Conservation (phyloP, 2,113 vertebrate genomes). For the Embiotoca jacksoni region DNA sequence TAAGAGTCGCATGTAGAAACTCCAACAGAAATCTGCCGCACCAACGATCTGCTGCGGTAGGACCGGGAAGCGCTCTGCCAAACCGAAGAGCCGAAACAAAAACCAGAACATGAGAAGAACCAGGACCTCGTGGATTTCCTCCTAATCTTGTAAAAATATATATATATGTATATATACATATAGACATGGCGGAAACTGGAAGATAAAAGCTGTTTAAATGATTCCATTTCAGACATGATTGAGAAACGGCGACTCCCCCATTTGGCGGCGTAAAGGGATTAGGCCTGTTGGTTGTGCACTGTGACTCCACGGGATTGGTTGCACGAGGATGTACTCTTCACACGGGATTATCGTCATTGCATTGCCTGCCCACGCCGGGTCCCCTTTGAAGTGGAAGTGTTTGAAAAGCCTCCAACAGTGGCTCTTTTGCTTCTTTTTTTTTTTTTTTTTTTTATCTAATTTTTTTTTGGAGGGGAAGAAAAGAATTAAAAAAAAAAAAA, state of each 20-base stretch:
- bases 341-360: constrained; percentile 63
- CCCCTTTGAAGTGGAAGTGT: constrained; percentile 58
- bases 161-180: no score
- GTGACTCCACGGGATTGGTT: constrained; percentile 40
- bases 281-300: constrained; percentile 24
- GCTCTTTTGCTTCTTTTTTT: constrained; percentile 4
- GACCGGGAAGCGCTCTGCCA: no score
- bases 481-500: no score
- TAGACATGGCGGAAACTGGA: neutral
- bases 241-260: constrained; percentile 10
- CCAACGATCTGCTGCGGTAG: no score
- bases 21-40: no score
- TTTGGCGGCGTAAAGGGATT: constrained; percentile 41
- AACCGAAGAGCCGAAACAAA: no score
- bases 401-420: constrained; percentile 60
- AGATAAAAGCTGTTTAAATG: constrained; percentile 4
- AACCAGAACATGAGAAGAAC: no score
- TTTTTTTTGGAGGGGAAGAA: constrained; percentile 4
- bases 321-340: constrained; percentile 54
- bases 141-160: constrained; percentile 16
- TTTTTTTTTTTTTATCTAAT: constrained; percentile 31
- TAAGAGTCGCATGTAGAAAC: no score
- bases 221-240: neutral
- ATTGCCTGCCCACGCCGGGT: constrained; percentile 53
- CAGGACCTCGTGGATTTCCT: neutral